A percentile compares a stretch with the other conserved stretches of the same genome.
Conservation (phyloP, 2,797 vertebrate species). For the Darevskia mixta region DNA sequence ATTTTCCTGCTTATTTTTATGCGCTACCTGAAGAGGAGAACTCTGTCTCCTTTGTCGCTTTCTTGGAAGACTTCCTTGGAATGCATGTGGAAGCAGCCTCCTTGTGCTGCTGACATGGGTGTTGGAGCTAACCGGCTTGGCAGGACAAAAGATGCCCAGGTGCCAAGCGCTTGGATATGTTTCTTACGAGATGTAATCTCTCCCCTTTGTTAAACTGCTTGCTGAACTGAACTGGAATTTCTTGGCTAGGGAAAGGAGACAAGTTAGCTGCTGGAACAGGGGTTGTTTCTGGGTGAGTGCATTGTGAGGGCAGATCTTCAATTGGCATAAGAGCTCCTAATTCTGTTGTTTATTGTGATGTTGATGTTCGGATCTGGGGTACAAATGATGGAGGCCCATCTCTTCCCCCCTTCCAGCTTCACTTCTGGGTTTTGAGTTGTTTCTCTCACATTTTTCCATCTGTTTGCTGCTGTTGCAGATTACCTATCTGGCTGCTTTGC, state of each 20-base stretch:
- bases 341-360: not conserved
- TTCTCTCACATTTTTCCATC: not conserved
- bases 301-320: not conserved
- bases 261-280: slow-evolving; percentile 5
- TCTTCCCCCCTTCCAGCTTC: not conserved
- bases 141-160: slow-evolving; percentile 30
- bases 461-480: not conserved
- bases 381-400: not conserved
- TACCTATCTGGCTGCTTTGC: not conserved
- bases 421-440: not conserved
- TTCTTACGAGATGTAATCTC: slow-evolving; percentile 22
- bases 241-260: slow-evolving; percentile 13
- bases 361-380: not conserved
- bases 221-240: slow-evolving; percentile 35
- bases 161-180: slow-evolving; percentile 24
- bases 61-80: slow-evolving; percentile 11
- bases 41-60: not conserved
- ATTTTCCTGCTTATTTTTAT: not conserved
- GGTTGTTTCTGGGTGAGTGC: not conserved
- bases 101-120: not conserved
- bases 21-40: not conserved
- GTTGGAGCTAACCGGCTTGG: slow-evolving; percentile 17
- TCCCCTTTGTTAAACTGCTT: slow-evolving; percentile 28
- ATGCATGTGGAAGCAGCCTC: not conserved
- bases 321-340: not conserved